Evolutionary conservation across 2,888 invertebrate genomes (phyloP), one percentile per base, ranked within the genome.

Genomic region (Aelia acuminata): DNA sequence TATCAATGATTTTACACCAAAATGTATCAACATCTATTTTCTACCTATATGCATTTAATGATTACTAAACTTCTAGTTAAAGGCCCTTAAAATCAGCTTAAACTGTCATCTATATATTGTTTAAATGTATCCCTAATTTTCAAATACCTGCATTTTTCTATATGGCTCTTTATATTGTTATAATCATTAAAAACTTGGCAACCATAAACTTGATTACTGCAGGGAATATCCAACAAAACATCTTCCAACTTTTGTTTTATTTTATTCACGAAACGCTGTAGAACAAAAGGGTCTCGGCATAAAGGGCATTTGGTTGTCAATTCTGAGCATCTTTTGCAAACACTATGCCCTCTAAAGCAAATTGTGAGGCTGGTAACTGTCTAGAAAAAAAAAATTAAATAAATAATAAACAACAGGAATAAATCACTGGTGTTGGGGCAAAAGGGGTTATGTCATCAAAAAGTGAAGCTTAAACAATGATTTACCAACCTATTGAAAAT

Each of bases 91-190:
- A n/a, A n/a, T n/a, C n/a, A n/a, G n/a, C n/a, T n/a, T n/a, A n/a
- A n/a, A n/a, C n/a, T n/a, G n/a, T n/a, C 43, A 43, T 10, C 43
- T 43, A 43, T 43, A 43, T 43, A 43, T 43, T 43, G 43, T 7
- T 43, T 43, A 15, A 63, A 63, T 63, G 5, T 63, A 63, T 18
- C 15, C 1, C 31, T 57, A 63, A 5, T 63, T 31, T 31, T 63
- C 7, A 63, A 63, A 31, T 80, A 80, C 80, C 80, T 80, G 80
- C 80, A 80, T 80, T 80, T 80, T 22, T 80, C 80, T 11, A n/a
- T 80, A n/a, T 80, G 80, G 8, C 15, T 47, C 39, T 22, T 80
- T 80, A 80, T 11, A 43, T 47, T n/a, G 43, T 47, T 80, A 43
- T 80, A 80, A n/a, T 43, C n/a, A 5, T 80, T 80, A 47, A 80